Conservation (phyloP, 2,113 vertebrate species). For the Channa argus region DNA sequence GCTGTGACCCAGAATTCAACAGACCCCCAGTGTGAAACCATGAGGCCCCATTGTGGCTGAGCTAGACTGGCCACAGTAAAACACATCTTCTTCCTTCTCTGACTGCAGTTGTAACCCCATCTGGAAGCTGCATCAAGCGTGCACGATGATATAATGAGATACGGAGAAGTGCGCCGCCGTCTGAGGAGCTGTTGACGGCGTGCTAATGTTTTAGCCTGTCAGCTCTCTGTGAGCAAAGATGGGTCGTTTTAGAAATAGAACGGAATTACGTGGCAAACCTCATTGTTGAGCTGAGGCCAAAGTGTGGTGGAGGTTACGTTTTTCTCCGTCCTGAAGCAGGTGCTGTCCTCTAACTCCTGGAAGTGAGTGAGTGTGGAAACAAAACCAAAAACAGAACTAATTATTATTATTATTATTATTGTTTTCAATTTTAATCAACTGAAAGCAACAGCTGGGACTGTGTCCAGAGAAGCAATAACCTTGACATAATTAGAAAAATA, state of each 20-base stretch:
- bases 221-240: slow-evolving; percentile 64
- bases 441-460: too few relatives aligned
- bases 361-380: too few relatives aligned
- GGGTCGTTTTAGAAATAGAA: slow-evolving; percentile 76
- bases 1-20: slow-evolving; percentile 71
- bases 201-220: slow-evolving; percentile 77
- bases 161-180: slow-evolving; percentile 50
- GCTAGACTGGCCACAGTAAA: slow-evolving; percentile 63
- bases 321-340: slow-evolving; percentile 19
- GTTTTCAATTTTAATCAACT: too few relatives aligned
- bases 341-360: background rate
- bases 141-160: slow-evolving; percentile 67
- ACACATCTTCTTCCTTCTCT: slow-evolving; percentile 47
- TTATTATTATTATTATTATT: too few relatives aligned
- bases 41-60: slow-evolving; percentile 43
- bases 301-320: slow-evolving; percentile 42
- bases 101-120: slow-evolving; percentile 61
- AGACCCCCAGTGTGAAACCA: slow-evolving; percentile 62
- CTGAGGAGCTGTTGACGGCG: slow-evolving; percentile 72
- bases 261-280: slow-evolving; percentile 70
- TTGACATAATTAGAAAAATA: too few relatives aligned
- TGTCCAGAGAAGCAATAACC: too few relatives aligned
- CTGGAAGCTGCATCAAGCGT: slow-evolving; percentile 40
- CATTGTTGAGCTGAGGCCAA: slow-evolving; percentile 61
- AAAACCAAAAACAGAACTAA: too few relatives aligned